Conservation (phyloP, 2,888 invertebrate species). For the Polydrusus tereticollis region DNA sequence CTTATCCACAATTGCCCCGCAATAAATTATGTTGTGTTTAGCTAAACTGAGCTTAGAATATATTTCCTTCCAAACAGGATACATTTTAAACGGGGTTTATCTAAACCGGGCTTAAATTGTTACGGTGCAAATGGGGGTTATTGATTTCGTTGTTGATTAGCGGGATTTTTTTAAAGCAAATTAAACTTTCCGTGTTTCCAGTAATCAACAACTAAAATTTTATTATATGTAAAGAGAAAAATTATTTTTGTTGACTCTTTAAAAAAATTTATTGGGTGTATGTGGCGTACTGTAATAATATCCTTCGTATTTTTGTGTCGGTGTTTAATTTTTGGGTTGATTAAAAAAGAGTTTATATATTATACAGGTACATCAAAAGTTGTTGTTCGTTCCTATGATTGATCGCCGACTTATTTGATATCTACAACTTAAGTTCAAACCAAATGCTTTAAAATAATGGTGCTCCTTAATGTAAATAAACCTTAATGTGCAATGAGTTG, state of each 20-base stretch:
- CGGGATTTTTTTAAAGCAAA: not conserved
- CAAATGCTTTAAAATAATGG: slow-evolving; percentile 41
- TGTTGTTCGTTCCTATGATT: too few relatives aligned
- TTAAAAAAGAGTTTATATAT: too few relatives aligned
- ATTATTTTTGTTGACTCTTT: not conserved
- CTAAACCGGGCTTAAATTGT: too few relatives aligned
- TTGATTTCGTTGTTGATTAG: not conserved
- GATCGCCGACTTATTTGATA: not conserved
- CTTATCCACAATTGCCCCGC: too few relatives aligned
- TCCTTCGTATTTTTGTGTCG: not conserved
- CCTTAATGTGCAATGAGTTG: slow-evolving; percentile 6
- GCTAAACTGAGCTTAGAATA: too few relatives aligned
- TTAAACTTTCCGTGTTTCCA: not conserved
- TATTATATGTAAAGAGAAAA: not conserved
- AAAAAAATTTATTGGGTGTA: not conserved
- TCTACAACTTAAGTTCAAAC: not conserved
- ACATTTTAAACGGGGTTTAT: too few relatives aligned
- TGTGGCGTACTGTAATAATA: not conserved
- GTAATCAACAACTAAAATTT: not conserved
- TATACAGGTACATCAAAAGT: too few relatives aligned
- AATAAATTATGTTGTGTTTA: too few relatives aligned
- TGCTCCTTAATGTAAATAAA: slow-evolving; percentile 36
- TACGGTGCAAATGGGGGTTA: not conserved
- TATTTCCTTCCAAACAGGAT: too few relatives aligned
- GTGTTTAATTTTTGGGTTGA: not conserved